These are phyloP conservation scores for Trichonephila clavipes DNA, from an alignment of 1,140 invertebrate species.

Conservation along the genomic window DNA sequence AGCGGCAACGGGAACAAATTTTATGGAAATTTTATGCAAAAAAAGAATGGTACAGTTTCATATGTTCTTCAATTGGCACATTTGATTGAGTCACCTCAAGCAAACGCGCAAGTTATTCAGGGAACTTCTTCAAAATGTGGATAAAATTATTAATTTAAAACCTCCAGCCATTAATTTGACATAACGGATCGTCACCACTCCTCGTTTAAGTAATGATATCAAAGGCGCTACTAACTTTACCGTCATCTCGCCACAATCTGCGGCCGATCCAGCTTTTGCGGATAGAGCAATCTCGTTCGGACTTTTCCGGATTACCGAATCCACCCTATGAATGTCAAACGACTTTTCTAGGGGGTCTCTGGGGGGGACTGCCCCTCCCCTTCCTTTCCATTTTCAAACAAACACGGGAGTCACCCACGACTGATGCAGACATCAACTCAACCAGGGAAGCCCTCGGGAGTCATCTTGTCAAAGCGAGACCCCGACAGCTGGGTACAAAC, in stretches of 20 bases:
- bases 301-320: conserved; percentile 29
- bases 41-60: too few species aligned
- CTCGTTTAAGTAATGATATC: background rate
- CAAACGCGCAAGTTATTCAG: too few species aligned
- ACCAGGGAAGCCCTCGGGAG: conserved; percentile 29
- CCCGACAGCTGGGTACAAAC: conserved; percentile 63
- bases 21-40: too few species aligned
- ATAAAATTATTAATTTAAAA: too few species aligned
- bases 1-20: too few species aligned
- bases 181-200: too few species aligned
- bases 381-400: conserved; percentile 59
- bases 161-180: too few species aligned
- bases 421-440: conserved; percentile 46
- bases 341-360: conserved; percentile 36
- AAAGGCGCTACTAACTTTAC: background rate
- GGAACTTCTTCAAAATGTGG: too few species aligned
- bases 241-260: conserved; percentile 25
- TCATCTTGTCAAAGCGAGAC: conserved; percentile 68
- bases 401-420: conserved; percentile 59
- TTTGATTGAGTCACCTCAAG: too few species aligned
- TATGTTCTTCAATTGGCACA: too few species aligned
- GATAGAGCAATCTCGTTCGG: background rate
- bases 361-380: background rate
- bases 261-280: conserved; percentile 36
- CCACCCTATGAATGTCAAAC: conserved; percentile 67